Evolutionary conservation across 2,113 vertebrate species (phyloP), one percentile per base, ranked within the genome.

Genomic region (Acinonyx jubatus): DNA sequence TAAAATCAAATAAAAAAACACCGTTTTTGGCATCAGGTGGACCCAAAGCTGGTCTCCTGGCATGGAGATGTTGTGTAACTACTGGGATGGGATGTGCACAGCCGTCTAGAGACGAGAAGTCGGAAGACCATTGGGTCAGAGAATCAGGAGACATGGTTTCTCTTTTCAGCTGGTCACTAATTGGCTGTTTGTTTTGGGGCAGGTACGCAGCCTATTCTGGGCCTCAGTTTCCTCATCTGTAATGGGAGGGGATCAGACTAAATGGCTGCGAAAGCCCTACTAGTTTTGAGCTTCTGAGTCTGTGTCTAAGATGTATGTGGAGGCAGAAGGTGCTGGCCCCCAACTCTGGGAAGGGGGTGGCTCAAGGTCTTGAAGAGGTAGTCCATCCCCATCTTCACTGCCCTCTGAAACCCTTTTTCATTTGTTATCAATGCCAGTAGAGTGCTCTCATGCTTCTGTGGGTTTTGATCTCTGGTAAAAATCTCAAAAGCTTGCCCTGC

Each of bases 121-220:
- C 29, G 0, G 73, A 96, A 98, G 68, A 87, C 52, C 85, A 97
- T 61, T 97, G 95, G 92, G 82, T 95, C 61, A 95, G 68, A 97
- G 87, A 97, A 98, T 98, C 97, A 97, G 95, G 96, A 98, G 97
- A 98, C 90, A 89, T 57, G 74, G 65, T 89, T 97, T 97, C 86
- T 94, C 15, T 95, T 96, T 89, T 81, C 50, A 76, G 86, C 61
- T 96, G 86, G 73, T 96, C 86, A 87, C 36, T 96, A 93, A 98
- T 61, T 96, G 95, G 96, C 38, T 89, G 15, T 86, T 96, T 88
- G 84, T 48, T 94, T 91, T 55, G 25, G 55, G n/a, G 79, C 31
- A 91, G n/a, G 27, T 50, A 85, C 13, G 31, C 68, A 96, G 16
- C 38, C 21, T 48, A 79, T 52, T 48, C 52, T 48, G 31, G 52